Base-by-base conservation (phyloP, 1,140 invertebrate species). In the Zeugodacus cucurbitae region DNA sequence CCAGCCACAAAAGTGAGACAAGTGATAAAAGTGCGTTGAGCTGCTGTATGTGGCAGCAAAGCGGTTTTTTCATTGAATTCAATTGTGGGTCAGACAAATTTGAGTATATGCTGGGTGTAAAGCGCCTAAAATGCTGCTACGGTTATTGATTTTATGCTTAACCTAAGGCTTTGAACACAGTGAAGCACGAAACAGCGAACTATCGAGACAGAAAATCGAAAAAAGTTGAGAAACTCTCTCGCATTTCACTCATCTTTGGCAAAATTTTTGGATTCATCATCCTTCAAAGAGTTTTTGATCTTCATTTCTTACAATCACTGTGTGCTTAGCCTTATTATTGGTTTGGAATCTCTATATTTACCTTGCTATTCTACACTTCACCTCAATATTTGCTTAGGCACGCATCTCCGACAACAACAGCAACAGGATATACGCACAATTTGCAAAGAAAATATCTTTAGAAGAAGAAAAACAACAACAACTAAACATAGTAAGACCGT, bases 381-480 rank as follows among this genome's bases (percentile, higher is more conserved):
- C 48, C 48, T 48, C 20, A 4, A 54, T 54, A 54, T 54, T 54
- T 54, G 3, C 14, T 54, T 17, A 54, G 48, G 14, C 48, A 54
- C 14, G 17, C 48, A 62, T 26, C n/a, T 62, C 5, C 58, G n/a
- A 62, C 8, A 22, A 1, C n/a, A 62, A n/a, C 3, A 74, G 22
- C 67, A 37, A 74, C 67, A 41, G 67, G 67, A 74, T 17, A 74
- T 32, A 74, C 67, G 67, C 32, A 32, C 67, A 74, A 74, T 74
- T 74, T 74, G 34, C 41, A 67, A 17, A 67, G 11, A 34, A 26
- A 20, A 67, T 44, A n/a, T 0, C 6, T 6, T 5, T 26, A 22
- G 5, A 10, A 62, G n/a, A 8, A 62, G 22, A 1, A 62, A 22
- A 62, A 29, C 17, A 70, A 70, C 29, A 14, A 70, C 64, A 29